phyloP scores from a whole-genome alignment of 2,113 vertebrate species.

The Trematomus loennbergii region DNA sequence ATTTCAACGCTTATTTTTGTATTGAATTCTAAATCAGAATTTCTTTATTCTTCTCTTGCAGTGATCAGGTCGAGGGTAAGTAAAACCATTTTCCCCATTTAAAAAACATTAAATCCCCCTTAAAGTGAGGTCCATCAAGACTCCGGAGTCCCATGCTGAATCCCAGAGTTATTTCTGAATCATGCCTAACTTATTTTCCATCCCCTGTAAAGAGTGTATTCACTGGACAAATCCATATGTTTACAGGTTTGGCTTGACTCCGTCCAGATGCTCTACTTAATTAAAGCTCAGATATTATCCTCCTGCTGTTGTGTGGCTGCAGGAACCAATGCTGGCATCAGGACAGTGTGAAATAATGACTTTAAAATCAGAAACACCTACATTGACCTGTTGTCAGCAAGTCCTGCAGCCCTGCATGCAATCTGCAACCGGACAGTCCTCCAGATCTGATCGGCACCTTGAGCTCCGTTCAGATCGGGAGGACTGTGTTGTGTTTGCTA shows the following conservation, averaged over 20 bases:
- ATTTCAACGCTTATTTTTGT: not conserved
- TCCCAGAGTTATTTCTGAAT: constrained; percentile 22
- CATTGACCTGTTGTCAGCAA: constrained; percentile 53
- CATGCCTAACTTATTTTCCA: constrained; percentile 55
- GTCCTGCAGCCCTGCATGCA: constrained; percentile 72
- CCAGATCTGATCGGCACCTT: constrained; percentile 34
- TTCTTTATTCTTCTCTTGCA: constrained; percentile 74
- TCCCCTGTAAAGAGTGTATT: constrained; percentile 37
- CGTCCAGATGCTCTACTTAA: constrained; percentile 53
- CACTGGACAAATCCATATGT: constrained; percentile 54
- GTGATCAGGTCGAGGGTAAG: constrained; percentile 94
- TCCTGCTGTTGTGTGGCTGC: constrained; percentile 50
- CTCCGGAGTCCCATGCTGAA: constrained; percentile 60
- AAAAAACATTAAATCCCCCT: not conserved
- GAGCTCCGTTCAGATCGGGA: constrained; percentile 46
- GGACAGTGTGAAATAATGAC: constrained; percentile 22
- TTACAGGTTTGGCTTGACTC: constrained; percentile 81
- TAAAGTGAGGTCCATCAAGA: constrained; percentile 33
- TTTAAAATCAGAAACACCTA: not conserved
- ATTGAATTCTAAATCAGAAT: not conserved
- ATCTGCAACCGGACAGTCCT: constrained; percentile 47
- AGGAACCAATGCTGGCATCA: constrained; percentile 50
- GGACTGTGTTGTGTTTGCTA: constrained; percentile 62
- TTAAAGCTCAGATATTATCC: constrained; percentile 15
- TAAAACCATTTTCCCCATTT: constrained; percentile 40